phyloP scores from a whole-genome alignment of 2,888 invertebrate species.

The Tetramorium bicarinatum region DNA sequence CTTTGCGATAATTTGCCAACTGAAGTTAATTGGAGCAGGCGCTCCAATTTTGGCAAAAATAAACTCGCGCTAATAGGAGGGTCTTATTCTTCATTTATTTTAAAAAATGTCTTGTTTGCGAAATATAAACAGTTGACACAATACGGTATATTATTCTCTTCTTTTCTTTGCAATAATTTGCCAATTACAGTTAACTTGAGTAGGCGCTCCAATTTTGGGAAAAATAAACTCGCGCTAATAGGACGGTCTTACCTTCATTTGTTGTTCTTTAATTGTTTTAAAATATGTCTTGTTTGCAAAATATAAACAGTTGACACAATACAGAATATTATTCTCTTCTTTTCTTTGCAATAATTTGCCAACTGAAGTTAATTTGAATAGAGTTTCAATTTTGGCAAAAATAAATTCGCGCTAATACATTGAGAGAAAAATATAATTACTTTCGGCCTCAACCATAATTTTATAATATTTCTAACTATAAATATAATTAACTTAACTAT shows the following conservation, averaged over 20 bases:
- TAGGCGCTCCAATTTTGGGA: background rate
- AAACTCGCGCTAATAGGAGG: background rate
- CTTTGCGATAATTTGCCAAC: background rate
- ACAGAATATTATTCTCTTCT: background rate
- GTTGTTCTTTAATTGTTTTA: background rate
- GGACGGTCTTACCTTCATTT: background rate
- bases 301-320: background rate
- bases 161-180: background rate
- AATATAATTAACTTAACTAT: too few relatives aligned
- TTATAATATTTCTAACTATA: too few relatives aligned
- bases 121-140: background rate
- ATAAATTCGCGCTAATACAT: background rate
- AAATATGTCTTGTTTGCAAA: background rate
- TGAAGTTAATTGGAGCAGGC: background rate
- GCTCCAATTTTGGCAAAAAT: background rate
- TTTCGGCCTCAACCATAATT: too few relatives aligned
- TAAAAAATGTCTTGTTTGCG: too few relatives aligned
- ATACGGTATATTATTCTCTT: background rate
- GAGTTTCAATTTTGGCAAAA: too few relatives aligned
- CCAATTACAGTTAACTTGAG: background rate
- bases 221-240: background rate
- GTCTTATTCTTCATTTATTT: background rate
- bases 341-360: background rate
- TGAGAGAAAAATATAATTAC: too few relatives aligned
- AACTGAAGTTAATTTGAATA: too few relatives aligned